phyloP scores from a whole-genome alignment of 1,140 invertebrate species.

The Asobara japonica region DNA sequence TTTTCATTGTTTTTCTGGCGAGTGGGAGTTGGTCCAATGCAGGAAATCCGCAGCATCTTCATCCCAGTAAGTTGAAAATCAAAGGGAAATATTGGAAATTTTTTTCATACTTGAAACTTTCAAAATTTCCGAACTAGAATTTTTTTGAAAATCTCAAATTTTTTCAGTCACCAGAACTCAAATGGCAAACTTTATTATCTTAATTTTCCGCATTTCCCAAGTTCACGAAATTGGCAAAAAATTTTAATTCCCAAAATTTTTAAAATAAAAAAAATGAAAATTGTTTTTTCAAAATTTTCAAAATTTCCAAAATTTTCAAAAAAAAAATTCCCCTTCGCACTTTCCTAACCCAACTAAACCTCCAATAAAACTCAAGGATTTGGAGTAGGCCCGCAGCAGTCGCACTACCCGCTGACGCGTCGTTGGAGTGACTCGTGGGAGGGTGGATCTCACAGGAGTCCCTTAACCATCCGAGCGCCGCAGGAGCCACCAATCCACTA shows the following conservation, averaged over 20 bases:
- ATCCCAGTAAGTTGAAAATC: background rate
- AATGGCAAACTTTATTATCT: too few species aligned
- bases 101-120: background rate
- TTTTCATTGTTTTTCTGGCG: background rate
- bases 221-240: too few species aligned
- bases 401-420: slow-evolving; percentile 38
- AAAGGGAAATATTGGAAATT: background rate
- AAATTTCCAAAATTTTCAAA: too few species aligned
- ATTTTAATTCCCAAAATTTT: too few species aligned
- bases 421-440: slow-evolving; percentile 54
- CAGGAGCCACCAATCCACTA: slow-evolving; percentile 51
- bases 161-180: too few species aligned
- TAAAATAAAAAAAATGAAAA: too few species aligned
- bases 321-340: too few species aligned
- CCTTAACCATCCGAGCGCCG: slow-evolving; percentile 48
- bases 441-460: slow-evolving; percentile 42
- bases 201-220: too few species aligned
- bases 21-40: background rate
- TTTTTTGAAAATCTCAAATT: too few species aligned
- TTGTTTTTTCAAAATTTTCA: too few species aligned
- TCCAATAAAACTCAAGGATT: slow-evolving; percentile 24
- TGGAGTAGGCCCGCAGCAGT: slow-evolving; percentile 29
- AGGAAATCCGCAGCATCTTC: background rate
- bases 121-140: too few species aligned
- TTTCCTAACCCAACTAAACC: too few species aligned